Evolutionary conservation across 1,140 invertebrate genomes (phyloP), one percentile per base, ranked within the genome.

Genomic region (Helicoverpa armigera): DNA sequence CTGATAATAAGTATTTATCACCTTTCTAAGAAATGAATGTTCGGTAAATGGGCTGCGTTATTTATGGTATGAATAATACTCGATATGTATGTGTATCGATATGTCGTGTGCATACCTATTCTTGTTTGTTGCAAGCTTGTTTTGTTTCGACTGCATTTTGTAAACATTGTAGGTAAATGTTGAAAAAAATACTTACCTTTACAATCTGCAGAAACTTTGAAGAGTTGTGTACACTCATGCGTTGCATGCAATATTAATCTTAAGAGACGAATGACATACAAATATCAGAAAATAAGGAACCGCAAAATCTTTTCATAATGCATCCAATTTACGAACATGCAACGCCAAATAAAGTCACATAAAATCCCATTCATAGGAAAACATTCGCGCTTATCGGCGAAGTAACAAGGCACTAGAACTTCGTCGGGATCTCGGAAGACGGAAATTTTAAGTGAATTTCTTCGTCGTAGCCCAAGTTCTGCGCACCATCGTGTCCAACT

Each of bases 1-100:
- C 73, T 82, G 84, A 85, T 85, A 83, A 75, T 65, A 61, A 54
- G 63, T 75, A 60, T 73, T 16, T 48, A 76, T 83, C 63, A 77
- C 79, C 83, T 83, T 83, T 56, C 72, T 75, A 60, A 48, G 48
- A 50, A 73, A 73, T 73, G 29, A 56, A 58, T 16, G 54, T 35
- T 73, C 23, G 50, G 69, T 9, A 73, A 73, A 56, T 56, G 50
- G 53, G 13, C 31, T 35, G 29, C 10, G 43, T 31, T 31, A 31
- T 35, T 35, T 73, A 31, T n/a, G 23, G 7, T 72, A n/a, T 72
- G 65, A 69, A 69, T 43, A 43, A 43, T 43, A 35, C 35, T 23
- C 3, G 3, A 43, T 43, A 43, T 43, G 5, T 9, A 9, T 43
- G 9, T 43, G 35, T 43, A 43, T 43, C 35, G 35, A 43, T 43